Conservation (phyloP, 2,888 invertebrate genomes). For the Sesia bembeciformis region DNA sequence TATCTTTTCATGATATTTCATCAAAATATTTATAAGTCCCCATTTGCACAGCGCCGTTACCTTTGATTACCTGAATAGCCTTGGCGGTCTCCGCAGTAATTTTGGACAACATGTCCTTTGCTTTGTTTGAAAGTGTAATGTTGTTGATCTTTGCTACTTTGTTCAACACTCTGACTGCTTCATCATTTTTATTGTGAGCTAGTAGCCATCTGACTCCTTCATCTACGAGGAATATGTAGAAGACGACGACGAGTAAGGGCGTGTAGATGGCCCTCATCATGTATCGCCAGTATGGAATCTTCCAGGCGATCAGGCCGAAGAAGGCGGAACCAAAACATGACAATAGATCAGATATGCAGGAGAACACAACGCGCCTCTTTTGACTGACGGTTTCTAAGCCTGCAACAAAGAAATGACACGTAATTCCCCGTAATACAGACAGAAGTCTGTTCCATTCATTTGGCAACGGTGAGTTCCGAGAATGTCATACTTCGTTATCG, state of each 20-base stretch:
- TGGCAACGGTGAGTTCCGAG: too few relatives aligned
- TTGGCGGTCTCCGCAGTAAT: constrained; percentile 35
- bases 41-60: background rate
- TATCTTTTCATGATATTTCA: too few relatives aligned
- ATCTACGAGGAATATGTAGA: constrained; percentile 82
- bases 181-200: constrained; percentile 78
- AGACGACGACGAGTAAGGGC: constrained; percentile 79
- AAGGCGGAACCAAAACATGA: constrained; percentile 78
- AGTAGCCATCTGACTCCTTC: constrained; percentile 88
- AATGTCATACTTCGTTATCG: too few relatives aligned
- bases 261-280: constrained; percentile 80
- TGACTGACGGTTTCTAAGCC: constrained; percentile 59
- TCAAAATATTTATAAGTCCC: too few relatives aligned
- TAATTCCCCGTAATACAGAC: too few relatives aligned
- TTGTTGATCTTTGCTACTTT: constrained; percentile 80
- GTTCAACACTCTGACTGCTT: constrained; percentile 77
- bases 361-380: constrained; percentile 53
- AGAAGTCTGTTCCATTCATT: too few relatives aligned
- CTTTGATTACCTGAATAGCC: constrained; percentile 30
- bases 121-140: constrained; percentile 69
- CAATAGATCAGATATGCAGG: constrained; percentile 53
- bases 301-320: constrained; percentile 81
- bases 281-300: constrained; percentile 80
- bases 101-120: constrained; percentile 54
- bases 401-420: constrained; percentile 17